Evolutionary conservation across 2,888 invertebrate species (phyloP), one percentile per base, ranked within the genome.

Genomic region (Tribolium freemani): DNA sequence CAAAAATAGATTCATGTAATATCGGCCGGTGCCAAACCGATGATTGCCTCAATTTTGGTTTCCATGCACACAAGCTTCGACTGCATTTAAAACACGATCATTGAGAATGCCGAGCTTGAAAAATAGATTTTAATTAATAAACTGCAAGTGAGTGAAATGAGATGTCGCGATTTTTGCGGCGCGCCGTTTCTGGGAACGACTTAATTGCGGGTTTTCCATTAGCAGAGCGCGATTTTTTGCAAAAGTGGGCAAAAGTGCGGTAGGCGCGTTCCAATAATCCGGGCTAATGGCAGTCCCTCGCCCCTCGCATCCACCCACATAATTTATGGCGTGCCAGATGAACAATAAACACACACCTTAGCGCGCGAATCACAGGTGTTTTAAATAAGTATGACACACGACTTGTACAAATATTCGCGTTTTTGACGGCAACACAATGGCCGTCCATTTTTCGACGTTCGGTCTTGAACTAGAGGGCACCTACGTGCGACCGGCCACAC

Each of bases 401-500:
- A 75, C 50, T 54, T 76, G 69, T 74, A 77, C 75, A 79, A 79
- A 77, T 76, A 77, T 78, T 78, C 76, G 76, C 75, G 60, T 75
- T 79, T 81, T 80, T 80, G 77, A 72, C 64, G 68, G 73, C 75
- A 60, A 74, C 79, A 81, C 81, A 82, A 82, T 82, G 76, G 80
- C 72, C 71, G 21, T 10, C 60, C 61, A 74, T 76, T 79, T 79
- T 79, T 77, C 79, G 77, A 73, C 74, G 76, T 73, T 73, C 78
- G 80, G 75, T 79, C 77, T 77, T 75, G 76, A 77, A 78, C 79
- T 75, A 75, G 76, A 69, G 73, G 67, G 72, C 74, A 72, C 76
- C 76, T 72, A 73, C 67, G 56, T 67, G 57, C 46, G 45, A 16
- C 26, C 48, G 48, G 70, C 73, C 73, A 76, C 75, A 78, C 78